phyloP scores from a whole-genome alignment of 2,888 invertebrate genomes.

The Autographa pulchrina region DNA sequence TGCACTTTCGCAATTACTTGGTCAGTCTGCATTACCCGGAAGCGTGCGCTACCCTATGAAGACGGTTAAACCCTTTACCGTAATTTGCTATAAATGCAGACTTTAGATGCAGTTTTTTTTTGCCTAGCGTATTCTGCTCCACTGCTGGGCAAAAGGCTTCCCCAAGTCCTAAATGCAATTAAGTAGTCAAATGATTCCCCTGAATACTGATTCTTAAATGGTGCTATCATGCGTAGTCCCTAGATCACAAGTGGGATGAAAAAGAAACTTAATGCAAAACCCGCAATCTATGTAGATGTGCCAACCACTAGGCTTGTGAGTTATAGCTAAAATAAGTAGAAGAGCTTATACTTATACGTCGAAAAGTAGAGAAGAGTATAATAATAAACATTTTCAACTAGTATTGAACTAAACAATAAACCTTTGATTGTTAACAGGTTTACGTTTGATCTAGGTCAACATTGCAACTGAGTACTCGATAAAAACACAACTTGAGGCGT shows the following conservation, averaged over 20 bases:
- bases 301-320: neutral
- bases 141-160: too few relatives aligned
- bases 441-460: slow-evolving; percentile 35
- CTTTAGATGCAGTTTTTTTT: too few relatives aligned
- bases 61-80: neutral
- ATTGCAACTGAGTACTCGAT: slow-evolving; percentile 27
- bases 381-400: neutral
- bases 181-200: too few relatives aligned
- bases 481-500: slow-evolving; percentile 37
- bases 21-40: neutral
- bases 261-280: neutral
- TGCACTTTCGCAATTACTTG: slow-evolving; percentile 6
- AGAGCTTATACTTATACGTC: neutral
- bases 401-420: neutral
- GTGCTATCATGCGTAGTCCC: too few relatives aligned
- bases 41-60: neutral
- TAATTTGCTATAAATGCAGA: too few relatives aligned
- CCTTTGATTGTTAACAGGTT: neutral
- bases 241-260: neutral
- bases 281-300: neutral
- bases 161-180: too few relatives aligned
- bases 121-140: too few relatives aligned
- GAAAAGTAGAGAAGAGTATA: neutral
- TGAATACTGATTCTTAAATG: too few relatives aligned
- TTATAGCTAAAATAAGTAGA: neutral